Percentiles rank a stretch among this genome's conserved stretches.
Conservation (phyloP, 1,140 invertebrate genomes). For the Dinothrombium tinctorium region DNA sequence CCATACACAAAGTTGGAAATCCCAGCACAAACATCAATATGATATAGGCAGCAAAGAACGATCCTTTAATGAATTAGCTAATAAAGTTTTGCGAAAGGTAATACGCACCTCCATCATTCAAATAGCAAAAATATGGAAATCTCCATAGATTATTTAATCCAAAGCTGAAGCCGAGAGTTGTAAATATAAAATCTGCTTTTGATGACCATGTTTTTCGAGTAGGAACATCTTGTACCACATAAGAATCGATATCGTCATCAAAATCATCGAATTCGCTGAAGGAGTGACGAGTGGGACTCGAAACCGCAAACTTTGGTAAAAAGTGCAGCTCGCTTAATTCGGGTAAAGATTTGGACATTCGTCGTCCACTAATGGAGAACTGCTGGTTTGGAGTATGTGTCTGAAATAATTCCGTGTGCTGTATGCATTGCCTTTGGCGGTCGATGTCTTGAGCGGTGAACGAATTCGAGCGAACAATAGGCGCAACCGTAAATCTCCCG, state of each 20-base stretch:
- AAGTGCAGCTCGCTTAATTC: constrained; percentile 10
- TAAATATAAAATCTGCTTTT: constrained; percentile 67
- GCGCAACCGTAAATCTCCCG: no score
- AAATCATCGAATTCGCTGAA: constrained; percentile 2
- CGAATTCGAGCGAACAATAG: neutral
- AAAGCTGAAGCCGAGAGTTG: constrained; percentile 65
- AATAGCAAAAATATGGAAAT: constrained; percentile 71
- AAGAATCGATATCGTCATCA: constrained; percentile 1
- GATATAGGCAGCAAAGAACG: constrained; percentile 81
- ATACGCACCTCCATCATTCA: constrained; percentile 56
- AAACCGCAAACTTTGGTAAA: constrained; percentile 5
- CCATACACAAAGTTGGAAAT: constrained; percentile 68
- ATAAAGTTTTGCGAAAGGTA: neutral
- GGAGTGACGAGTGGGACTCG: constrained; percentile 3
- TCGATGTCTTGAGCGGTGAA: constrained; percentile 1
- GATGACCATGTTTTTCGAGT: constrained; percentile 37
- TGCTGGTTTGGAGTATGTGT: no score
- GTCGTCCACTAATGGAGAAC: neutral
- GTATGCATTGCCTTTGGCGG: neutral
- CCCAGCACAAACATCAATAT: constrained; percentile 78
- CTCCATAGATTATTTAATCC: constrained; percentile 79
- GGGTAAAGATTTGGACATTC: constrained; percentile 12
- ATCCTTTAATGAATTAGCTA: constrained; percentile 39
- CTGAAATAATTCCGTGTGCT: neutral
- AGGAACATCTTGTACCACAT: neutral